Evolutionary conservation across 1,140 invertebrate genomes (phyloP).

Genomic region (Lepidurus packardi): DNA sequence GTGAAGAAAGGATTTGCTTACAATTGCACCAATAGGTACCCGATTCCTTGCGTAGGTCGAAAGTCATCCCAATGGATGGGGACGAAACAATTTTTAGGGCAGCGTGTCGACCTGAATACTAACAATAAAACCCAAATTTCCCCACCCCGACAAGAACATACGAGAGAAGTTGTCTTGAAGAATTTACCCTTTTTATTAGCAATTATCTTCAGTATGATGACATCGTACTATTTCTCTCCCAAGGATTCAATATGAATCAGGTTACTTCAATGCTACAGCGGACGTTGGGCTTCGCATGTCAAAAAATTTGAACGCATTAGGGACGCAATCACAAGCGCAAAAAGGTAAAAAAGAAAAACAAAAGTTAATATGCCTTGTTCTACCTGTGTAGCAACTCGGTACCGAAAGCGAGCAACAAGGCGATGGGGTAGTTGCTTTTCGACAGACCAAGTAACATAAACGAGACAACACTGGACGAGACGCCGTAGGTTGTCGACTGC

Average conservation of each 20-base stretch:
- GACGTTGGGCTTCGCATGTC: neutral
- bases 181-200: conserved; percentile 10
- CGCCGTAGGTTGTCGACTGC: neutral
- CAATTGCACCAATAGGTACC: neutral
- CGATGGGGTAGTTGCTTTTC: conserved; percentile 3
- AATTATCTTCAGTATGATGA: conserved; percentile 12
- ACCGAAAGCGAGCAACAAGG: conserved; percentile 17
- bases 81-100: neutral
- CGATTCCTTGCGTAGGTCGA: neutral
- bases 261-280: conserved; percentile 21
- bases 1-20: neutral
- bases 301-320: neutral
- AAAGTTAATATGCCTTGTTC: conserved; percentile 8
- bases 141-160: neutral
- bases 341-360: neutral
- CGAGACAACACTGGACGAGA: conserved; percentile 1
- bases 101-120: neutral
- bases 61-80: neutral
- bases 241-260: conserved; percentile 13
- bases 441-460: conserved; percentile 11
- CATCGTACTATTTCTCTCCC: neutral
- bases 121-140: neutral
- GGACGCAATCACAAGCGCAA: neutral
- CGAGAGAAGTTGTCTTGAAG: neutral
- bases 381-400: conserved; percentile 6